Evolutionary conservation across 2,797 vertebrate genomes (phyloP), one percentile per base, ranked within the genome.

Genomic region (Argya squamiceps): DNA sequence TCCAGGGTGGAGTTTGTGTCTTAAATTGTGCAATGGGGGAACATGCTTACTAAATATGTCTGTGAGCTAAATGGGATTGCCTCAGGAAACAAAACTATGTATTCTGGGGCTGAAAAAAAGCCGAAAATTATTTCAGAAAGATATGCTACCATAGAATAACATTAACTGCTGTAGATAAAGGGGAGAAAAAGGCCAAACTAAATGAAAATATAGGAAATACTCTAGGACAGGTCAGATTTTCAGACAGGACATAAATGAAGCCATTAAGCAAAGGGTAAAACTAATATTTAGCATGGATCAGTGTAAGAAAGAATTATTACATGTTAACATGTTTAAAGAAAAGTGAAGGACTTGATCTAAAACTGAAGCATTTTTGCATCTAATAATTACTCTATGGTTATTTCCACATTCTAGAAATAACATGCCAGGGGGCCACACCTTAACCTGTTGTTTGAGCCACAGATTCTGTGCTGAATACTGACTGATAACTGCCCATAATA

Each of bases 401-500:
- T 68, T 89, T 82, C n/a, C 2, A 10, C 14, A 30, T 47, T 53
- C 30, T 26, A 69, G 43, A 68, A 73, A 49, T 44, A 63, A 50
- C 0, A 1, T 43, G 13, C 37, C 36, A 50, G 52, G 17, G 5
- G 60, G 14, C 19, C 21, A 15, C 16, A 39, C 32, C 41, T 49
- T 30, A 55, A 26, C 3, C 1, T 7, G 6, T 37, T 21, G 22
- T 44, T 63, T 67, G 16, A 73, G 29, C 60, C 16, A 10, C 24
- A 46, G 34, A 34, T 55, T 77, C 30, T 76, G 29, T 43, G 21
- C 52, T 39, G 24, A 58, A 34, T 41, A 41, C 41, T 49, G 32
- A 5, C 1, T 60, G 17, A 1, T 36, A 32, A 73, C 6, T 73
- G 27, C 32, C 26, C 4, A 0, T 41, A 46, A 34, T 2, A 60